Evolutionary conservation across 2,888 invertebrate genomes (phyloP).

Genomic region (Philonicus albiceps): DNA sequence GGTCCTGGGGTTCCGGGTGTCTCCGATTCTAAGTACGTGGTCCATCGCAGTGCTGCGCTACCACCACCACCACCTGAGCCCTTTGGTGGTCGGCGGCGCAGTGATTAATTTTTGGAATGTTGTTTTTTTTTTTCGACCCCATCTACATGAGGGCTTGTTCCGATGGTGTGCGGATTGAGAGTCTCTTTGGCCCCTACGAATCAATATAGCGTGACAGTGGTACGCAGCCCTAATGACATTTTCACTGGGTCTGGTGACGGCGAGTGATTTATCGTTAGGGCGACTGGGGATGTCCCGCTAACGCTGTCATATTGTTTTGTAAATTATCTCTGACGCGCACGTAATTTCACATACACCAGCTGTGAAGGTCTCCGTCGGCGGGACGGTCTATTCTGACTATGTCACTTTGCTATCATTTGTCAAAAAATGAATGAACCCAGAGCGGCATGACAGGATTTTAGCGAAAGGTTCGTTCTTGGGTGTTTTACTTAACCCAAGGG

Average conservation of each 20-base stretch:
- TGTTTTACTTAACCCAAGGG: neutral
- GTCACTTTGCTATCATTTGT: conserved; percentile 39
- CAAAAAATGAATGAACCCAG: neutral
- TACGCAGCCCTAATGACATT: conserved; percentile 31
- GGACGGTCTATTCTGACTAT: conserved; percentile 1
- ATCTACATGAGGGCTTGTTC: neutral
- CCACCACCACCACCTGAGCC: neutral
- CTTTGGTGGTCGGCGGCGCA: neutral
- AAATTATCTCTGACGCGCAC: conserved; percentile 25
- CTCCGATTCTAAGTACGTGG: neutral
- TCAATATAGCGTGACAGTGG: conserved; percentile 31
- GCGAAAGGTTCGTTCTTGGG: neutral
- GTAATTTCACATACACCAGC: conserved; percentile 8
- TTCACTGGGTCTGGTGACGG: conserved; percentile 5
- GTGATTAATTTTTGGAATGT: conserved; percentile 18
- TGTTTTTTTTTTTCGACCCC: neutral
- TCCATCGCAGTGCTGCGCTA: neutral
- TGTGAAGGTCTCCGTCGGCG: neutral
- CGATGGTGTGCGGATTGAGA: neutral
- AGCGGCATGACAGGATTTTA: conserved; percentile 32
- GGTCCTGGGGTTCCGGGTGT: neutral
- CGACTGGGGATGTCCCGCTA: conserved; percentile 2
- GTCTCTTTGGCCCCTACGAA: neutral
- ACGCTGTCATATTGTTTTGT: conserved; percentile 37
- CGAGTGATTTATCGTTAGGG: conserved; percentile 3